A percentile compares a stretch with the other conserved stretches of the same genome.
These are phyloP conservation scores for Xestia c-nigrum DNA, from an alignment of 2,888 invertebrate genomes.

Conservation along the genomic window DNA sequence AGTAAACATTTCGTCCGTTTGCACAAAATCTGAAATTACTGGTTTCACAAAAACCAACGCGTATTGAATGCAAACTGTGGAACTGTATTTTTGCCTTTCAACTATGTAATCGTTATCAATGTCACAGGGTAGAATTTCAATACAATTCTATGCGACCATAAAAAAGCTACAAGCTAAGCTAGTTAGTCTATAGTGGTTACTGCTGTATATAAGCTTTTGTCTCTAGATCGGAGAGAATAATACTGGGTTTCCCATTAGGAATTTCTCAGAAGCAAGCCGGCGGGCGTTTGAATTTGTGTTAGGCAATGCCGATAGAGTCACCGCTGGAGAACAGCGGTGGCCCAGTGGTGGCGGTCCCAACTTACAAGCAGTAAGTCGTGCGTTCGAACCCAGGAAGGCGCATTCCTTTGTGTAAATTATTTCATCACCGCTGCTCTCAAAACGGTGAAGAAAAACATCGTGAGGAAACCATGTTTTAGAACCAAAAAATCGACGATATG, in stretches of 20 bases:
- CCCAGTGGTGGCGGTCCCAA: too few relatives aligned
- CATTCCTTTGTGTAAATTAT: too few relatives aligned
- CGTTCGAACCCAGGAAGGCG: too few relatives aligned
- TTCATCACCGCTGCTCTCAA: too few relatives aligned
- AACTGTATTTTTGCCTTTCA: neutral
- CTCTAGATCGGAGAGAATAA: neutral
- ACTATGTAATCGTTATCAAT: neutral
- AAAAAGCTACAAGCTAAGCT: too few relatives aligned
- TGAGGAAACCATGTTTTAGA: too few relatives aligned
- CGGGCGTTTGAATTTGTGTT: neutral
- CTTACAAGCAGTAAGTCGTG: too few relatives aligned
- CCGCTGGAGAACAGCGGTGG: too few relatives aligned
- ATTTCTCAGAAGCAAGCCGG: neutral
- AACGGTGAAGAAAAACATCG: too few relatives aligned
- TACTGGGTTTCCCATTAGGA: neutral
- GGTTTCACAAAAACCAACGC: neutral
- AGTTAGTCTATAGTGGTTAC: neutral
- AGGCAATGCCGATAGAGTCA: neutral
- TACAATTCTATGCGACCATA: neutral
- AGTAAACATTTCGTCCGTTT: neutral
- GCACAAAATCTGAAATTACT: neutral
- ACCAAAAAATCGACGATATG: too few relatives aligned
- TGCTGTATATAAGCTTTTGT: neutral
- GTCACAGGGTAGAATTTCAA: constrained; percentile 2
- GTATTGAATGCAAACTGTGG: neutral